These are phyloP conservation scores for Bombus superbus DNA, from an alignment of 1,140 invertebrate species.

Conservation along the genomic window DNA sequence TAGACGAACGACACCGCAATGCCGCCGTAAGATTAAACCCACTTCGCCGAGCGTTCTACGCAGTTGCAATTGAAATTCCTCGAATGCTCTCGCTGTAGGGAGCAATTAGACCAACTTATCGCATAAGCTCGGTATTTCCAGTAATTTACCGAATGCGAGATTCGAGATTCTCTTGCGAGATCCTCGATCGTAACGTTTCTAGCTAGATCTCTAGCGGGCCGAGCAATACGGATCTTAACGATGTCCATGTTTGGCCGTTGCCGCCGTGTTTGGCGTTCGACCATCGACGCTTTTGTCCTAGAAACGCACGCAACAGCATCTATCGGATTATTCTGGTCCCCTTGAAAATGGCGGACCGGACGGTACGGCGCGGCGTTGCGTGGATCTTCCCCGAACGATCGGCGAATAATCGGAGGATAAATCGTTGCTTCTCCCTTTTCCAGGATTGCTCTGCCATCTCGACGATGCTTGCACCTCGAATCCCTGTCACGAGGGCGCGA, in stretches of 20 bases:
- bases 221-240: conserved; percentile 54
- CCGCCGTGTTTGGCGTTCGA: conserved; percentile 59
- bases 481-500: conserved; percentile 96
- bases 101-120: conserved; percentile 47
- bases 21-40: too few relatives aligned
- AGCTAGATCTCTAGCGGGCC: not conserved
- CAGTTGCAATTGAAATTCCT: conserved; percentile 19
- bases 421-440: conserved; percentile 45
- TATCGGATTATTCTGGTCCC: not conserved
- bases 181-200: conserved; percentile 8
- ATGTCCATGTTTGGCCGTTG: conserved; percentile 75
- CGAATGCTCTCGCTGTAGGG: not conserved
- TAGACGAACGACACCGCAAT: not conserved
- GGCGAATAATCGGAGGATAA: not conserved
- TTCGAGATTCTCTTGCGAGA: conserved; percentile 2
- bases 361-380: not conserved
- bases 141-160: conserved; percentile 37
- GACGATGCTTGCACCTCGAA: conserved; percentile 98
- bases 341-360: conserved; percentile 14
- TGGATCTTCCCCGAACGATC: not conserved
- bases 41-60: not conserved
- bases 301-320: conserved; percentile 52
- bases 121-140: not conserved
- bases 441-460: conserved; percentile 95
- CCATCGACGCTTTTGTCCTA: conserved; percentile 71